Conservation (phyloP, 2,113 vertebrate species). For the Gallinago undulata region DNA sequence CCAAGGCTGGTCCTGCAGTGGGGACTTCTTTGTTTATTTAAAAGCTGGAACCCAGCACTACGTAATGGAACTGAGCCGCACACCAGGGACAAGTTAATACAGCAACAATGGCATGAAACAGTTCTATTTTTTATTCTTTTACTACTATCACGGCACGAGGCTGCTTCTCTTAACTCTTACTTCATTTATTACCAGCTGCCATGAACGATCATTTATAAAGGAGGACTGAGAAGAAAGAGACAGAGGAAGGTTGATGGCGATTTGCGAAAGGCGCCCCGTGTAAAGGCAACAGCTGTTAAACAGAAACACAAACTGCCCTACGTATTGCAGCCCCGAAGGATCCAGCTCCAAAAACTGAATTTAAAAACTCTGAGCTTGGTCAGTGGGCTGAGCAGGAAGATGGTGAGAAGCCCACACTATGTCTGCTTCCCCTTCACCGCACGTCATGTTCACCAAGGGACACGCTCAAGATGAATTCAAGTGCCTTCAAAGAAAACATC, state of each 20-base stretch:
- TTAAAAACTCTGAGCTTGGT: background rate
- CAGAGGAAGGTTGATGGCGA: background rate
- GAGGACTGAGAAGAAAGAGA: background rate
- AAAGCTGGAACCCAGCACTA: background rate
- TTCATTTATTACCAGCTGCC: background rate
- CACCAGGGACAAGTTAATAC: background rate
- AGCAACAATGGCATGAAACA: background rate
- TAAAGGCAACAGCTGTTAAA: background rate
- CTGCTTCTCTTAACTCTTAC: background rate
- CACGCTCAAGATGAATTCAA: background rate
- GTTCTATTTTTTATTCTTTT: background rate
- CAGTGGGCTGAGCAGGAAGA: background rate
- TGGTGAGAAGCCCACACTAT: background rate
- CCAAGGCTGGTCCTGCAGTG: background rate
- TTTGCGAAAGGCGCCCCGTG: accelerated
- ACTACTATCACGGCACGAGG: background rate
- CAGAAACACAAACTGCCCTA: background rate
- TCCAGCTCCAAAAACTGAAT: background rate
- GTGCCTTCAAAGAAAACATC: background rate
- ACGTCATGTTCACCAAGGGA: background rate
- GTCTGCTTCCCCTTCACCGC: background rate
- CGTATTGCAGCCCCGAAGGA: background rate
- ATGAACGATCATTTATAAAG: accelerated
- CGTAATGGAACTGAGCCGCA: background rate
- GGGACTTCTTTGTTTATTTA: background rate